Evolutionary conservation across 2,797 vertebrate genomes (phyloP), one percentile per base, ranked within the genome.

Genomic region (Borostomias antarcticus): DNA sequence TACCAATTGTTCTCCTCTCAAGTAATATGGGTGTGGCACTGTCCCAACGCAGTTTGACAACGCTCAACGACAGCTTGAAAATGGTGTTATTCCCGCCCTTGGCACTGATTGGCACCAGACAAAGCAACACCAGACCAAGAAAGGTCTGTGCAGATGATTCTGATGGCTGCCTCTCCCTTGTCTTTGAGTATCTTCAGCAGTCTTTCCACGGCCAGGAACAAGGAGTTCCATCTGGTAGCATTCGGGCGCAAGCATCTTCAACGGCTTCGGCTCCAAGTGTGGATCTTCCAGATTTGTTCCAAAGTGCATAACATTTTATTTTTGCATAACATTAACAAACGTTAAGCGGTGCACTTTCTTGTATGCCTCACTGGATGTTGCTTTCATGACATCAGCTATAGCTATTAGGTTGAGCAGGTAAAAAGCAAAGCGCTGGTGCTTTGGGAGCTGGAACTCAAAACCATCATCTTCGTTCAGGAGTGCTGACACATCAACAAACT

Each of bases 161-260:
- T n/a, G n/a, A n/a, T n/a, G n/a, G n/a, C n/a, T n/a, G n/a, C n/a
- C n/a, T n/a, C n/a, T n/a, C n/a, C n/a, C n/a, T n/a, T n/a, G n/a
- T n/a, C n/a, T n/a, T n/a, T n/a, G n/a, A n/a, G n/a, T n/a, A n/a
- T n/a, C n/a, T n/a, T n/a, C n/a, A n/a, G n/a, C 15, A 4, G 1
- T n/a, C 15, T n/a, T 66, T 66, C 58, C 63, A 73, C 2, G 72
- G 50, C 50, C 50, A 62, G n/a, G 64, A 48, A 72, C 35, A 65
- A 21, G 37, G 48, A 71, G 40, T 64, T 75, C 50, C 60, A 71
- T n/a, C 54, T 64, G 9, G 71, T 68, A 17, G 43, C 40, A 68
- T 54, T 58, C 8, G 30, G 64, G 26, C 35, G 51, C 59, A 69
- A 62, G 51, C 29, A 59, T 64, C 48, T 60, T 59, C 37, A 47